Evolutionary conservation across 2,888 invertebrate genomes (phyloP).

Genomic region (Dilophus febrilis): DNA sequence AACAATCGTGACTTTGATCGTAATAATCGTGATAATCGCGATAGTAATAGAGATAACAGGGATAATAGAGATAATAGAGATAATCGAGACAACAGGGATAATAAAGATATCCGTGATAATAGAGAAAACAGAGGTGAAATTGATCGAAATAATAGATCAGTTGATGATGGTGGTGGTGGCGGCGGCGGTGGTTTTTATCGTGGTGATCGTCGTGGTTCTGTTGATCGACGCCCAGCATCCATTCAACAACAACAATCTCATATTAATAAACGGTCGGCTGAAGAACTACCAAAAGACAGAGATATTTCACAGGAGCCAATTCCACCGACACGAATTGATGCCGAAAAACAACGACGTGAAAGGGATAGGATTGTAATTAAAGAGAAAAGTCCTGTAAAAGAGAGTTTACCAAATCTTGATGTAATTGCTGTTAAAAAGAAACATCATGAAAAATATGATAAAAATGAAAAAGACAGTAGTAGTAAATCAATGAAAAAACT

Average conservation of each 20-base stretch:
- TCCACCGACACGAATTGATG: neutral
- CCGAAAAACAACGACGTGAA: neutral
- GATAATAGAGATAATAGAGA: too few species aligned
- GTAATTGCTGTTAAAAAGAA: slow-evolving; percentile 4
- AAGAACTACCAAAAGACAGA: too few species aligned
- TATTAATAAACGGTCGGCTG: too few species aligned
- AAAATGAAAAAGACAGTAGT: slow-evolving; percentile 11
- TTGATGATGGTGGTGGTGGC: slow-evolving; percentile 24
- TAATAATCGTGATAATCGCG: slow-evolving; percentile 24
- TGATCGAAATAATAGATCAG: too few species aligned
- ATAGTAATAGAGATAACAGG: slow-evolving; percentile 26
- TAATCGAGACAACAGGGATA: slow-evolving; percentile 22
- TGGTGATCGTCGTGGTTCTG: slow-evolving; percentile 15
- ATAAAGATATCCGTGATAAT: too few species aligned
- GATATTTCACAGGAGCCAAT: too few species aligned
- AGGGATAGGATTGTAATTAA: neutral
- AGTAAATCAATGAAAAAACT: slow-evolving; percentile 8
- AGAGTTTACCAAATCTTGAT: too few species aligned
- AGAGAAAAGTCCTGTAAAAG: neutral
- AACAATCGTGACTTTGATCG: slow-evolving; percentile 31
- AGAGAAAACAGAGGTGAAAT: slow-evolving; percentile 16
- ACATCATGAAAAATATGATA: slow-evolving; percentile 2
- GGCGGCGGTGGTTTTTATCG: slow-evolving; percentile 10
- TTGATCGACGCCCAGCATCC: too few species aligned
- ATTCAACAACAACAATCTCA: too few species aligned